These are phyloP conservation scores for Haliclystus octoradiatus DNA, from an alignment of 30 jellyfish, hydroid and myxozoan species.

Conservation along the genomic window DNA sequence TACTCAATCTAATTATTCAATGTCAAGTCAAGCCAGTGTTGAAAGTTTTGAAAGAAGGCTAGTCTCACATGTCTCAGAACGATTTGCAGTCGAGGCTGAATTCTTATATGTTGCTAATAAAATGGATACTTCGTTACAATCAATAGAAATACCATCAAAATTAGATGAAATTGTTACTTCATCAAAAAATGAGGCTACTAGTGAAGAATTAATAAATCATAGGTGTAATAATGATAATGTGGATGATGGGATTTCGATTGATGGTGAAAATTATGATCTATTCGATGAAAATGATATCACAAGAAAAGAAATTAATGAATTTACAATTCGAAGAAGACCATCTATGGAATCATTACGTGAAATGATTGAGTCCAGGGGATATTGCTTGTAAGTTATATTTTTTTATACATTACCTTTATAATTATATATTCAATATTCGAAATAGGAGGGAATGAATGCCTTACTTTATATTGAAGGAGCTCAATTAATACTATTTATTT, in stretches of 20 bases:
- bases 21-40: constrained; percentile 51
- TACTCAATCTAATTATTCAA: neutral
- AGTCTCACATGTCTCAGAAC: constrained; percentile 81
- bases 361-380: neutral
- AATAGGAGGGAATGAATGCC: too few species aligned
- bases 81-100: constrained; percentile 82
- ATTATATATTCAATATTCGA: too few species aligned
- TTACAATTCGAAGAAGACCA: neutral
- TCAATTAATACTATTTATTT: too few species aligned
- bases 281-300: neutral
- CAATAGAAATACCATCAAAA: neutral
- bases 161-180: neutral
- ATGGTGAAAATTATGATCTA: neutral
- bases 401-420: too few species aligned
- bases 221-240: neutral
- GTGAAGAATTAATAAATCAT: neutral
- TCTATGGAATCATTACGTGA: neutral
- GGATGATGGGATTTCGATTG: neutral
- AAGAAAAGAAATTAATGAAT: neutral
- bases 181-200: neutral
- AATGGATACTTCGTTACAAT: too few species aligned
- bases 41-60: constrained; percentile 69
- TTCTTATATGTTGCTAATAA: constrained; percentile 5
- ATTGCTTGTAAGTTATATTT: neutral
- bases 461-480: too few species aligned